Conservation (phyloP, 1,140 invertebrate genomes). For the Laupala kohalensis region DNA sequence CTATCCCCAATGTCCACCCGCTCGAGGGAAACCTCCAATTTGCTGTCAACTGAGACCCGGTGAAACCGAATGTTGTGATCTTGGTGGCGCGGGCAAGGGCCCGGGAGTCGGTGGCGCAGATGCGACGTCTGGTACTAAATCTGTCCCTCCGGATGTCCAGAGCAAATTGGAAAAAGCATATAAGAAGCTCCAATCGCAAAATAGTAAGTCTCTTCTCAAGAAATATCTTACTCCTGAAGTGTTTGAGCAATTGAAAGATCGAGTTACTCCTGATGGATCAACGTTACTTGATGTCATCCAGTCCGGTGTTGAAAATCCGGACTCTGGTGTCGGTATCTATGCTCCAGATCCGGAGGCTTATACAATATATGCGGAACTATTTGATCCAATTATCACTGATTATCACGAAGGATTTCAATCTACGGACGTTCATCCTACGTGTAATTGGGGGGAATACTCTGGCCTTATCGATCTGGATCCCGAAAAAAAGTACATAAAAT, state of each 20-base stretch:
- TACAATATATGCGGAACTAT: constrained; percentile 48
- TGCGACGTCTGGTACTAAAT: too few relatives aligned
- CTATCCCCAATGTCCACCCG: too few relatives aligned
- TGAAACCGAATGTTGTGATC: background rate
- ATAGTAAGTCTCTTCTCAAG: constrained; percentile 53
- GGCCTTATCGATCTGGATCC: constrained; percentile 60
- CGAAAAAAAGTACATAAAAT: constrained; percentile 49
- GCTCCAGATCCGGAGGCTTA: constrained; percentile 61
- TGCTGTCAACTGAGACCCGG: background rate
- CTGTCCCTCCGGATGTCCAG: background rate
- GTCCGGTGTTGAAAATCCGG: constrained; percentile 47
- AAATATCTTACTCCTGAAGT: constrained; percentile 52
- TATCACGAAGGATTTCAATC: constrained; percentile 52
- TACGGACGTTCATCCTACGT: constrained; percentile 44
- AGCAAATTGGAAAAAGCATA: constrained; percentile 38
- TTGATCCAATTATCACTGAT: constrained; percentile 64
- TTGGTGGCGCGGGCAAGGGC: too few relatives aligned
- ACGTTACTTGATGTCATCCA: constrained; percentile 51
- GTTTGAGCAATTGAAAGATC: constrained; percentile 46
- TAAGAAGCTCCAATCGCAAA: constrained; percentile 41
- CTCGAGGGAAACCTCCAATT: too few relatives aligned
- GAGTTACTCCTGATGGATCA: constrained; percentile 42
- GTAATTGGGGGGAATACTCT: constrained; percentile 54
- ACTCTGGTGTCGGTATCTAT: constrained; percentile 52
- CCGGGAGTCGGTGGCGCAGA: too few relatives aligned